Conservation (phyloP, 2,797 vertebrate species). For the Enteromius viviparus region DNA sequence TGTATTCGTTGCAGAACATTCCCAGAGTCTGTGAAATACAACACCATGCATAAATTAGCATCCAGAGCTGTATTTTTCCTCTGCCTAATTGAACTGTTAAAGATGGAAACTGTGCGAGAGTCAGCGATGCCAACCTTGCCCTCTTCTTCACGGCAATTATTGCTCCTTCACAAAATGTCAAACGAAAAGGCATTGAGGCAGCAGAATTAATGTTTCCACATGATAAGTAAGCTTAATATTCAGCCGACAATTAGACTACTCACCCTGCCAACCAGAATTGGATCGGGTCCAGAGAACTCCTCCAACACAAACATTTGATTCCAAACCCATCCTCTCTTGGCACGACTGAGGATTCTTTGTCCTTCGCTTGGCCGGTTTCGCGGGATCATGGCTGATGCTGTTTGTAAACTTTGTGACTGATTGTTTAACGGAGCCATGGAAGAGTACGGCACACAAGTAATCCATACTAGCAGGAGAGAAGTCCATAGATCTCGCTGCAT, state of each 20-base stretch:
- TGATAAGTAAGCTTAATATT: conserved; percentile 82
- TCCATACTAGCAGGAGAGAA: conserved; percentile 94
- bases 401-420: conserved; percentile 83
- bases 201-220: conserved; percentile 79
- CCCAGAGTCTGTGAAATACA: not conserved
- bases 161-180: conserved; percentile 42
- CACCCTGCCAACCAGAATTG: conserved; percentile 99
- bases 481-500: conserved; percentile 90
- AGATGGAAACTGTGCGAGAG: not conserved
- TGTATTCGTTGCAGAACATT: not conserved
- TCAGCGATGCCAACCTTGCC: conserved; percentile 42
- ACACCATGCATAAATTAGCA: conserved; percentile 10
- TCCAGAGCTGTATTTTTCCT: conserved; percentile 45
- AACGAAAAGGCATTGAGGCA: conserved; percentile 71
- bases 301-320: conserved; percentile 99
- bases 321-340: conserved; percentile 99
- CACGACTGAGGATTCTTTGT: conserved; percentile 91
- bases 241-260: conserved; percentile 82
- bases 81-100: conserved; percentile 55
- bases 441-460: conserved; percentile 87
- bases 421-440: conserved; percentile 81
- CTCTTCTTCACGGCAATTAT: conserved; percentile 58
- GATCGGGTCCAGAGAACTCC: conserved; percentile 99
- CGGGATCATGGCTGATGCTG: conserved; percentile 79
- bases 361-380: conserved; percentile 82